Evolutionary conservation across 2,113 vertebrate genomes (phyloP).

Genomic region (Petrocephalus microphthalmus): DNA sequence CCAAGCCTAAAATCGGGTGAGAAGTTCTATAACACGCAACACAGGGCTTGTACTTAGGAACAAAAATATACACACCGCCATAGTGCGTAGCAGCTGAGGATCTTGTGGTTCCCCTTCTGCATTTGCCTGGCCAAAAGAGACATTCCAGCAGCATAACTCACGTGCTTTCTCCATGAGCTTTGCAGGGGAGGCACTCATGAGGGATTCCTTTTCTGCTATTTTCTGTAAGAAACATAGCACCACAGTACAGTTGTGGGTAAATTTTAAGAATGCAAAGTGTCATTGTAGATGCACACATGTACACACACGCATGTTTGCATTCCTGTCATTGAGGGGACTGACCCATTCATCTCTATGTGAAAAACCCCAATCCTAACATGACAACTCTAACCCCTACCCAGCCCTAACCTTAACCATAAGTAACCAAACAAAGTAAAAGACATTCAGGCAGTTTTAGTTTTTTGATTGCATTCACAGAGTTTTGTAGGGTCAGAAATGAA

Average conservation of each 20-base stretch:
- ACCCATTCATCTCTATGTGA: too few relatives aligned
- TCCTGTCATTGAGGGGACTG: too few relatives aligned
- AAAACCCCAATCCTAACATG: too few relatives aligned
- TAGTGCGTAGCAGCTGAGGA: constrained; percentile 7
- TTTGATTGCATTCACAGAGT: too few relatives aligned
- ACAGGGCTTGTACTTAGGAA: constrained; percentile 12
- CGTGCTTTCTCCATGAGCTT: neutral
- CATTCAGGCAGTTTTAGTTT: too few relatives aligned
- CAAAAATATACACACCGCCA: constrained; percentile 22
- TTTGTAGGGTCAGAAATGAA: too few relatives aligned
- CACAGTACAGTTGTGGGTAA: neutral
- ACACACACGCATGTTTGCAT: too few relatives aligned
- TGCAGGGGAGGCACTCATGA: neutral
- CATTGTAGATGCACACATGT: neutral
- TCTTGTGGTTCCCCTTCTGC: constrained; percentile 17
- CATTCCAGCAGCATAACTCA: neutral
- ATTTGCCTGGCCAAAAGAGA: neutral
- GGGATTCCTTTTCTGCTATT: neutral
- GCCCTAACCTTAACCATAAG: too few relatives aligned
- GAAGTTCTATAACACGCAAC: constrained; percentile 12
- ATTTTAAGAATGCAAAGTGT: neutral
- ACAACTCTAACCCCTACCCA: too few relatives aligned
- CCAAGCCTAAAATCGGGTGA: constrained; percentile 5
- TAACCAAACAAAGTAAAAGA: too few relatives aligned
- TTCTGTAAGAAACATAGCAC: neutral